Evolutionary conservation across 2,113 vertebrate species (phyloP).

Genomic region (Gymnorhina tibicen): DNA sequence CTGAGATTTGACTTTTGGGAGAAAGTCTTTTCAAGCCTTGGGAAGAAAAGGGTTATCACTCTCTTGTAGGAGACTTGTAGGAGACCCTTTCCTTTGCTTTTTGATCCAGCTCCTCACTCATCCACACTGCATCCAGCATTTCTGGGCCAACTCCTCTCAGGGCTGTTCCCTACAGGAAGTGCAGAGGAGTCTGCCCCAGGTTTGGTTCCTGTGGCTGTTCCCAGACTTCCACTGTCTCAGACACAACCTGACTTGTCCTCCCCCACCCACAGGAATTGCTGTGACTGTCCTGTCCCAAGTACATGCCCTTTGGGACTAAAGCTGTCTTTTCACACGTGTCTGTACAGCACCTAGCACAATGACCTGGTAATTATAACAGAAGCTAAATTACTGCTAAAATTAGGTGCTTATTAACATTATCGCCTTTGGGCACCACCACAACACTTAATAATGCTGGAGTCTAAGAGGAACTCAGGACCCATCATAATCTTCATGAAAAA

Average conservation of each 20-base stretch:
- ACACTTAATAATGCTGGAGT: background rate
- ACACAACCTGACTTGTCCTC: background rate
- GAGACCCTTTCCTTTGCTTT: background rate
- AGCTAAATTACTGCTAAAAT: slow-evolving; percentile 57
- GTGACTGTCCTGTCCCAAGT: background rate
- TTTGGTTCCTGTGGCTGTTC: background rate
- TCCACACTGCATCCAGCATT: background rate
- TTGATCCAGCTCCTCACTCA: background rate
- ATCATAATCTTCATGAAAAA: background rate
- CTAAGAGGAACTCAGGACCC: background rate
- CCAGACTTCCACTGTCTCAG: background rate
- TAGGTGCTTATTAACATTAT: slow-evolving; percentile 50
- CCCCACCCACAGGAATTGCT: background rate
- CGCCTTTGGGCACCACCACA: slow-evolving; percentile 34
- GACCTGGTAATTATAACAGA: slow-evolving; percentile 44
- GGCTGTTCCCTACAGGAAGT: background rate
- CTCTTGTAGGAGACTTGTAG: background rate
- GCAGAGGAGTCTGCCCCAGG: background rate
- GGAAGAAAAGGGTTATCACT: background rate
- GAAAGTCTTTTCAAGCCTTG: background rate
- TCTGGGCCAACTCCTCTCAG: background rate
- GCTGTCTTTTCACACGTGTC: background rate
- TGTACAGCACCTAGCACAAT: background rate
- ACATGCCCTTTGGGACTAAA: background rate
- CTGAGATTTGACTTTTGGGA: background rate